Evolutionary conservation across 2,113 vertebrate genomes (phyloP).

Genomic region (Pelecanus crispus): DNA sequence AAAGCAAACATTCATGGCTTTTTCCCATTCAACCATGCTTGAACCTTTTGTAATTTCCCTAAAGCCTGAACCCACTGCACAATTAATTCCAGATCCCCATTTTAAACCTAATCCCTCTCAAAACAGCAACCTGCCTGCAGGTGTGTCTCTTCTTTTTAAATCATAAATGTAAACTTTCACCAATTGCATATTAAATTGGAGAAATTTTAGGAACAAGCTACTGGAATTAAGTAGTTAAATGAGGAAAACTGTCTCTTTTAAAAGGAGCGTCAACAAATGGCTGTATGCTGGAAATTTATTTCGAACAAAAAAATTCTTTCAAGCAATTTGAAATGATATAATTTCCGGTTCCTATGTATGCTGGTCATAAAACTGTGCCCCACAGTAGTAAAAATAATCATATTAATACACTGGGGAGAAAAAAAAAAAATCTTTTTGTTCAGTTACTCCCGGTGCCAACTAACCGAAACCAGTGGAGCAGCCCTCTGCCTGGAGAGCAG

Average conservation of each 20-base stretch:
- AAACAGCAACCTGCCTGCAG: conserved; percentile 74
- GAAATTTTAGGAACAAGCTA: not conserved
- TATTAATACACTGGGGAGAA: not conserved
- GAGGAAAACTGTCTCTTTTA: not conserved
- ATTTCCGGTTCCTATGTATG: not conserved
- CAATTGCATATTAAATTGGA: not conserved
- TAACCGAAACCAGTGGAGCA: not conserved
- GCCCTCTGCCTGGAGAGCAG: not conserved
- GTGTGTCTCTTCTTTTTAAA: conserved; percentile 64
- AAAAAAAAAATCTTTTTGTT: not conserved
- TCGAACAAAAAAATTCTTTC: not conserved
- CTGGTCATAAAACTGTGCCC: not conserved
- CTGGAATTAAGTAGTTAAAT: not conserved
- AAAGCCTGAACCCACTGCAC: conserved; percentile 73
- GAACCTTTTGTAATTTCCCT: conserved; percentile 74
- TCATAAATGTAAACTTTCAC: not conserved
- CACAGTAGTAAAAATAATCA: not conserved
- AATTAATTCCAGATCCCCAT: conserved; percentile 79
- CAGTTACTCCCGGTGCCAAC: not conserved
- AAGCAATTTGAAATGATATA: not conserved
- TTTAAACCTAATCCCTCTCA: conserved; percentile 77
- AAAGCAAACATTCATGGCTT: conserved; percentile 77
- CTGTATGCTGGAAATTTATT: not conserved
- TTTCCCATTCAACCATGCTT: conserved; percentile 72
- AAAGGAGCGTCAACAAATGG: not conserved